phyloP scores from a whole-genome alignment of 2,888 invertebrate species.

The Oscheius sp. region DNA sequence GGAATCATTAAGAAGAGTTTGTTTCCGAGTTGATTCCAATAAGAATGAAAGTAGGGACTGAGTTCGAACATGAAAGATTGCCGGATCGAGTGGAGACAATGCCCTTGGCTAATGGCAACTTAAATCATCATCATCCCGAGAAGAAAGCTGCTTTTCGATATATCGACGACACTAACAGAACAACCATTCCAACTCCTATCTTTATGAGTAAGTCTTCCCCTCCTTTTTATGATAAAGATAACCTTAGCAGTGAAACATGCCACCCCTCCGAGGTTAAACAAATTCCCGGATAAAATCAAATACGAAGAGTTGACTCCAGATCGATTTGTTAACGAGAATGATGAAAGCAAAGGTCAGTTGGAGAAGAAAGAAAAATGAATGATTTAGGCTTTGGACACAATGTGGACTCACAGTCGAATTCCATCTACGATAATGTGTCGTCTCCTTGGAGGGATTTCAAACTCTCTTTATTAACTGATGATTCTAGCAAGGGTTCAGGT shows the following conservation, averaged over 20 bases:
- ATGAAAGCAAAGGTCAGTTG: background rate
- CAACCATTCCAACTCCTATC: background rate
- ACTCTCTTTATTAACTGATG: constrained; percentile 12
- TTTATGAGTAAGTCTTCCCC: background rate
- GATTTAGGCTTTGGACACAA: constrained; percentile 11
- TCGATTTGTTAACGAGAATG: background rate
- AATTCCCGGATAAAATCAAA: constrained; percentile 11
- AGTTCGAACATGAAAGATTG: background rate
- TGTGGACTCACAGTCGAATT: constrained; percentile 16
- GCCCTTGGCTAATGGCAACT: background rate
- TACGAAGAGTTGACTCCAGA: constrained; percentile 15
- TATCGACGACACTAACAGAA: constrained; percentile 18
- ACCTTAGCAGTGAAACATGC: constrained; percentile 19
- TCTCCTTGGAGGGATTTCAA: constrained; percentile 28
- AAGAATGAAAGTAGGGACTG: background rate
- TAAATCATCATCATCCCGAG: background rate
- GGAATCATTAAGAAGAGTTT: constrained; percentile 19
- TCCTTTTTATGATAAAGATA: too few species aligned
- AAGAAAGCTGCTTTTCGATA: constrained; percentile 6
- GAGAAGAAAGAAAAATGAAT: background rate
- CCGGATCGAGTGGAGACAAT: constrained; percentile 1
- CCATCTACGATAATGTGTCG: constrained; percentile 30
- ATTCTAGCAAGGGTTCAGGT: constrained; percentile 29
- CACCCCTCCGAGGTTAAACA: background rate
- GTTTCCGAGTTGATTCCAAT: background rate